Evolutionary conservation across 2,888 invertebrate genomes (phyloP).

Genomic region (Callimorpha dominula): DNA sequence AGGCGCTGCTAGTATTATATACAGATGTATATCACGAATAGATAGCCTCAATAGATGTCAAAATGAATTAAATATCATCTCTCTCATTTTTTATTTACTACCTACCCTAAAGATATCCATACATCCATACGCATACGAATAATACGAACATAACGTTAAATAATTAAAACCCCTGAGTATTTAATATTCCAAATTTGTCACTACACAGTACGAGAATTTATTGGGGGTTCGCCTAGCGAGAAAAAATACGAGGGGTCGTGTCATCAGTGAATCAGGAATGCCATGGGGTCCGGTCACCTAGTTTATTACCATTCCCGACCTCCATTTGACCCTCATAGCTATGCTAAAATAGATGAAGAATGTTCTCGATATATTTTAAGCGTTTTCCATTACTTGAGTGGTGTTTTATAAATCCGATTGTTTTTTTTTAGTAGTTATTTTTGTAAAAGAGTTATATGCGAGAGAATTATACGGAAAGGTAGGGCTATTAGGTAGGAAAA

Average conservation of each 20-base stretch:
- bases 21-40: no score
- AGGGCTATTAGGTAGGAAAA: no score
- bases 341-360: neutral
- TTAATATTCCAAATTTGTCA: slow-evolving; percentile 21
- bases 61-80: no score
- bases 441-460: no score
- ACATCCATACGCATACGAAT: neutral
- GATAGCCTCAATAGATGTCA: no score
- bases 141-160: neutral
- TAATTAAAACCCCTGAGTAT: slow-evolving; percentile 10
- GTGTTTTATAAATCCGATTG: neutral
- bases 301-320: slow-evolving; percentile 37
- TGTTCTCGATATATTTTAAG: neutral
- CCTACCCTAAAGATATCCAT: no score
- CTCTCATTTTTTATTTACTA: neutral
- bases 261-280: slow-evolving; percentile 32
- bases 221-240: neutral
- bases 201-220: slow-evolving; percentile 15
- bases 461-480: no score
- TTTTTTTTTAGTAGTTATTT: neutral
- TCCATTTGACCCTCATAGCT: neutral
- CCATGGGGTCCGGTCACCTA: slow-evolving; percentile 29
- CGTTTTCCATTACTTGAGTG: neutral
- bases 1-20: no score
- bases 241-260: slow-evolving; percentile 8